These are phyloP conservation scores for Paracentrotus lividus DNA, from an alignment of 53 echinoderm and acorn worm species.

Conservation along the genomic window DNA sequence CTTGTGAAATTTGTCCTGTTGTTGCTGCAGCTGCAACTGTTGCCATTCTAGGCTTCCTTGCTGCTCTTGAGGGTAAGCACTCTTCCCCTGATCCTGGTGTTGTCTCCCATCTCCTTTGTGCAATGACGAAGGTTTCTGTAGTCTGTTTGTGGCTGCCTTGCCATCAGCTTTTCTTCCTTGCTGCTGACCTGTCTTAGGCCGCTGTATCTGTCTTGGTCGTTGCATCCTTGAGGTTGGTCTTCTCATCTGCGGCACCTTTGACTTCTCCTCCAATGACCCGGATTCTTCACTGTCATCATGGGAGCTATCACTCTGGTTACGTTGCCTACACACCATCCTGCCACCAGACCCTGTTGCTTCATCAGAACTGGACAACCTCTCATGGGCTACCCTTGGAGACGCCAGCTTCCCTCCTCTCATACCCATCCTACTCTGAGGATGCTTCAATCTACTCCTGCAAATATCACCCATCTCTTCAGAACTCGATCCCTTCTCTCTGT, in stretches of 20 bases:
- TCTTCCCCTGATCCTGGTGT: not conserved
- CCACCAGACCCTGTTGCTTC: conserved; percentile 46
- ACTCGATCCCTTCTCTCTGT: conserved; percentile 5
- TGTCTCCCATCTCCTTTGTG: conserved; percentile 27
- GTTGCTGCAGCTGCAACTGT: conserved; percentile 64
- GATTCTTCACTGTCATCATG: conserved; percentile 55
- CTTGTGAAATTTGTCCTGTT: conserved; percentile 48
- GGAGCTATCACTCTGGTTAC: conserved; percentile 57
- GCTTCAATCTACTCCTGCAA: conserved; percentile 6
- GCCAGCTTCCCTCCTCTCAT: conserved; percentile 24
- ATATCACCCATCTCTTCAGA: conserved; percentile 48
- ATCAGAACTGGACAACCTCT: conserved; percentile 47
- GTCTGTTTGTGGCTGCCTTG: not conserved
- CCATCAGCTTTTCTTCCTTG: conserved; percentile 33
- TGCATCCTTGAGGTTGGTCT: conserved; percentile 64
- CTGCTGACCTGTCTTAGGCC: conserved; percentile 37
- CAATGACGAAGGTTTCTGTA: conserved; percentile 36
- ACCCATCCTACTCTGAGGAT: not conserved
- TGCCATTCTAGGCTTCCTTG: conserved; percentile 62
- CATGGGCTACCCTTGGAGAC: not conserved
- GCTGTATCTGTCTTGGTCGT: conserved; percentile 68
- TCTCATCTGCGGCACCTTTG: conserved; percentile 40
- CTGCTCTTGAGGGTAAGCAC: conserved; percentile 19
- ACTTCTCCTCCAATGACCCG: conserved; percentile 39
- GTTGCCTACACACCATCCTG: conserved; percentile 32